Evolutionary conservation across 2,113 vertebrate species (phyloP).

Genomic region (Fulmarus glacialis): DNA sequence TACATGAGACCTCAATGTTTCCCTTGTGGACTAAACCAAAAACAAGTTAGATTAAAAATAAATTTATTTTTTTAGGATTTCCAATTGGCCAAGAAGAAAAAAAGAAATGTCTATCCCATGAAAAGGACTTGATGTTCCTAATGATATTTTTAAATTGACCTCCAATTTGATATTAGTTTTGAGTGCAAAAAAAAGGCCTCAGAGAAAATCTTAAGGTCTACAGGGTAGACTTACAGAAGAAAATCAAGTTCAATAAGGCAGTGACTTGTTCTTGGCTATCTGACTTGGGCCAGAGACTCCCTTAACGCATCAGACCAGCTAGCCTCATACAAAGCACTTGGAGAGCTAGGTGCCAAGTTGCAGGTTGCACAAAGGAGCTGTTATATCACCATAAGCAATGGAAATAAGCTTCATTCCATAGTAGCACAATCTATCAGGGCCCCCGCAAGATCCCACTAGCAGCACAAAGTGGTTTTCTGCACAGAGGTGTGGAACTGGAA

Average conservation of each 20-base stretch:
- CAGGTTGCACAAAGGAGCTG: neutral
- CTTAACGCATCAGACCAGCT: neutral
- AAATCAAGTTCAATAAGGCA: neutral
- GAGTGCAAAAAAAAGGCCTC: neutral
- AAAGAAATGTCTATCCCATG: neutral
- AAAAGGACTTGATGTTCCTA: neutral
- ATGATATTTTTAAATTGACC: neutral
- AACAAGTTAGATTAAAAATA: conserved; percentile 1
- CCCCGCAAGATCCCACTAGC: neutral
- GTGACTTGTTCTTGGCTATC: neutral
- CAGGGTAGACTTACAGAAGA: neutral
- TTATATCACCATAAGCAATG: neutral
- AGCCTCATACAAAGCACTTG: neutral
- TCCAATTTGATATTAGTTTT: neutral
- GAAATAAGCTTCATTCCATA: neutral
- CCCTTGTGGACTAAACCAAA: neutral
- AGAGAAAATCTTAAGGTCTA: neutral
- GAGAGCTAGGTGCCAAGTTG: neutral
- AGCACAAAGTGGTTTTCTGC: neutral
- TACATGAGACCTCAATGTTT: neutral
- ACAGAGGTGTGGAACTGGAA: neutral
- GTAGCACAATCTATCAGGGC: neutral
- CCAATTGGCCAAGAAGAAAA: neutral
- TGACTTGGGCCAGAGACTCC: neutral
- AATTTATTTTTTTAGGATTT: neutral